phyloP scores from a whole-genome alignment of 2,888 invertebrate species.

The Tiliacea aurago region DNA sequence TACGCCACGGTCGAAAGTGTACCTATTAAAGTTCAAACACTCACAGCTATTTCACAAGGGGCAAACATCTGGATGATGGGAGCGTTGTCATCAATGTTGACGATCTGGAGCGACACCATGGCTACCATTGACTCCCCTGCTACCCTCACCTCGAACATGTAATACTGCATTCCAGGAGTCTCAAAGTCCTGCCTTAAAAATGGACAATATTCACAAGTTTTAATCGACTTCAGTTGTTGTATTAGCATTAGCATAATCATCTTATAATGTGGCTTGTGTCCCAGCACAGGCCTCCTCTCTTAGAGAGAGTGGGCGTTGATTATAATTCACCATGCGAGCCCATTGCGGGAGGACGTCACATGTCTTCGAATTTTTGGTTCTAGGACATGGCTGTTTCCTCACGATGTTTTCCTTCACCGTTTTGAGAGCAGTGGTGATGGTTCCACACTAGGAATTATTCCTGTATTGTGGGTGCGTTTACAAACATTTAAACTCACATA shows the following conservation, averaged over 20 bases:
- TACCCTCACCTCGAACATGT: conserved; percentile 81
- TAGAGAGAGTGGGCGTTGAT: background rate
- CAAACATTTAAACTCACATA: too few species aligned
- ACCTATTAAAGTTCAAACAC: too few species aligned
- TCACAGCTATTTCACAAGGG: conserved; percentile 86
- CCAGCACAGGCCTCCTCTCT: background rate
- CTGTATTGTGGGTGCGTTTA: too few species aligned
- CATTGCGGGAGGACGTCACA: background rate
- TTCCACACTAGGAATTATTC: too few species aligned
- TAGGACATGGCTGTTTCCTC: background rate
- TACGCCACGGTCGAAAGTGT: too few species aligned
- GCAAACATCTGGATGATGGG: conserved; percentile 85
- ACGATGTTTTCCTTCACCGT: background rate
- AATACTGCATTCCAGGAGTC: conserved; percentile 82
- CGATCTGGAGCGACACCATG: conserved; percentile 82
- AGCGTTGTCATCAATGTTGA: conserved; percentile 90
- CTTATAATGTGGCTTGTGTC: too few species aligned
- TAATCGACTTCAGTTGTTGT: background rate
- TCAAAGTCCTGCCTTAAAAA: conserved; percentile 89
- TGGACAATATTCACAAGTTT: background rate
- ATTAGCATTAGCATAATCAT: background rate
- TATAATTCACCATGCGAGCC: too few species aligned
- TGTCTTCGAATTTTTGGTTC: background rate
- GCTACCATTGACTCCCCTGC: conserved; percentile 69
- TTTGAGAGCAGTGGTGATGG: too few species aligned